Conservation (phyloP, 2,797 vertebrate species). For the Antrozous pallidus region DNA sequence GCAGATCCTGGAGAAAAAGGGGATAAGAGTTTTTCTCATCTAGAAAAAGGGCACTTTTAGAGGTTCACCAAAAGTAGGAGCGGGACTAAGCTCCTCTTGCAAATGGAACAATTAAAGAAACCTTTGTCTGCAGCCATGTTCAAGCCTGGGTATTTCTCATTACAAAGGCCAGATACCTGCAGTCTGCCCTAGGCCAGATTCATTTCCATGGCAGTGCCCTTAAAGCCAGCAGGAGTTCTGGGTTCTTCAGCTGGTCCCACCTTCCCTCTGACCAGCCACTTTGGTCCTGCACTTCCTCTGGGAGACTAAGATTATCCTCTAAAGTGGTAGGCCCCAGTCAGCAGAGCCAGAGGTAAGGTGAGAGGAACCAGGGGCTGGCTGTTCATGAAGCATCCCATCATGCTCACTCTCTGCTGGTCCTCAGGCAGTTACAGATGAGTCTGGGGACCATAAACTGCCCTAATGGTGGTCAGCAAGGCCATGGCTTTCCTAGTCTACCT, state of each 20-base stretch:
- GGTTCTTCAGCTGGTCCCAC: not conserved
- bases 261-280: not conserved
- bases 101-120: not conserved
- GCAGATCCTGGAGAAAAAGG: constrained; percentile 86
- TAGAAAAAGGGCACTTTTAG: not conserved
- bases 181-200: too few relatives aligned
- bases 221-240: not conserved
- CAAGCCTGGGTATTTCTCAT: not conserved
- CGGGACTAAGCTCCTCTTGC: not conserved
- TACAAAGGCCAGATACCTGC: not conserved
- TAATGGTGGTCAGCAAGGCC: not conserved
- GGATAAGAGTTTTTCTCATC: not conserved
- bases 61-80: not conserved
- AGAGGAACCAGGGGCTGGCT: not conserved
- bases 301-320: not conserved
- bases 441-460: not conserved
- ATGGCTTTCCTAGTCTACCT: not conserved
- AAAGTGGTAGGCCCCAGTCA: not conserved
- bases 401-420: not conserved
- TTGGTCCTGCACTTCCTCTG: not conserved
- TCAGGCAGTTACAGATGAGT: not conserved
- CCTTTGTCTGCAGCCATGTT: not conserved
- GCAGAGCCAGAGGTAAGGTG: not conserved
- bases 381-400: not conserved
- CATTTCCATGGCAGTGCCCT: not conserved